Evolutionary conservation across 2,888 invertebrate species (phyloP), one percentile per base, ranked within the genome.

Genomic region (Oeneis ivallda): DNA sequence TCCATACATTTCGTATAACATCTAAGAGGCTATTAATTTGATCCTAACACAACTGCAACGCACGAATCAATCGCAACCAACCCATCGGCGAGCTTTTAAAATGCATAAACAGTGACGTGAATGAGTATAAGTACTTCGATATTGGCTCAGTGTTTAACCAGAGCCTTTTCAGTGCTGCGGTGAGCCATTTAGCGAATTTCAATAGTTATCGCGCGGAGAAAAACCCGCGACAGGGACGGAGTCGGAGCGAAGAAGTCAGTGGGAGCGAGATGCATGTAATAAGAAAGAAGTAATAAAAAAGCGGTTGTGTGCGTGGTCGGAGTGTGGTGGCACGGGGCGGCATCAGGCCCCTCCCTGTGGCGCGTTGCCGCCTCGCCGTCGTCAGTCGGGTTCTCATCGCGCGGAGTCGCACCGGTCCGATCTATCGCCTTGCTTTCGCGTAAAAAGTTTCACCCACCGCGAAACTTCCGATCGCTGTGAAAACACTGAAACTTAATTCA

Each of bases 251-350:
- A 71, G 77, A 75, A 72, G 68, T 72, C 73, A 72, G 88, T 80
- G 84, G 74, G 89, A 90, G 84, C 81, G 85, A 82, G 90, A 90
- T 82, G 81, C 85, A 79, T 77, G 84, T 80, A 79, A 80, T 84
- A 87, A 86, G 89, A 91, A 90, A 92, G 89, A 89, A 89, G 87
- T 90, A 89, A 89, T 89, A 92, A 92, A 91, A 91, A 89, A 89
- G 85, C 79, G 85, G 87, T 86, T 77, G 88, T 87, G 90, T 91
- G 91, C 87, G 89, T 87, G 88, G 87, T 83, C 83, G 84, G 85
- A 85, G 89, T 86, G 90, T 87, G 89, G 91, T 87, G 90, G 89
- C 85, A 78, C 85, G 82, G 91, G 89, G 91, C 89, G 90, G 88
- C 79, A 82, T 85, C 86, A 87, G 86, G 92, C 91, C 89, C 90